phyloP scores from a whole-genome alignment of 1,140 invertebrate genomes.

The Araneus ventricosus region DNA sequence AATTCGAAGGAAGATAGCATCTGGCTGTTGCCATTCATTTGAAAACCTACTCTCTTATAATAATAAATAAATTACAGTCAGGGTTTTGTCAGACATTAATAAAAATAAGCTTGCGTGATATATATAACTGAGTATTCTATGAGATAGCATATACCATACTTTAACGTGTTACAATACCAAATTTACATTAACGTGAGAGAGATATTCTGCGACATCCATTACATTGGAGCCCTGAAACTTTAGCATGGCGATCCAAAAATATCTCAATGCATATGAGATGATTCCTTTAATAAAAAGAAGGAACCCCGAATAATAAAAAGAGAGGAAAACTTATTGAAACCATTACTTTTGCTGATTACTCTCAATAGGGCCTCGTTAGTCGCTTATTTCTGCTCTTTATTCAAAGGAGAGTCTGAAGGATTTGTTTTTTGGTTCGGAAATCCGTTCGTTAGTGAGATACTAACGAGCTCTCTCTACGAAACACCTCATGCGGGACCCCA shows the following conservation, averaged over 20 bases:
- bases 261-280: neutral
- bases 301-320: neutral
- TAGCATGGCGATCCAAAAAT: neutral
- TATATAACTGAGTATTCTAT: too few relatives aligned
- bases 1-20: too few relatives aligned
- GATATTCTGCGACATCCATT: too few relatives aligned
- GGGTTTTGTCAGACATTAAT: too few relatives aligned
- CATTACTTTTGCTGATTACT: slow-evolving; percentile 12
- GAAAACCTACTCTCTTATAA: too few relatives aligned
- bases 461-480: slow-evolving; percentile 17
- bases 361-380: slow-evolving; percentile 23
- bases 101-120: too few relatives aligned
- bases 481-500: slow-evolving; percentile 35
- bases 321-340: slow-evolving; percentile 12
- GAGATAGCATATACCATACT: too few relatives aligned
- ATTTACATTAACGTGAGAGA: too few relatives aligned
- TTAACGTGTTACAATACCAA: too few relatives aligned
- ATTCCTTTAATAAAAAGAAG: neutral
- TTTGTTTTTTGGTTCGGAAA: slow-evolving; percentile 28
- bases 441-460: slow-evolving; percentile 17
- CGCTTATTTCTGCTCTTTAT: slow-evolving; percentile 26
- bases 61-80: too few relatives aligned
- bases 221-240: neutral
- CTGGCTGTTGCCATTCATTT: too few relatives aligned
- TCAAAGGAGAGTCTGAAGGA: slow-evolving; percentile 13